Evolutionary conservation across 2,797 vertebrate species (phyloP).

Genomic region (Syndactyla subalaris): DNA sequence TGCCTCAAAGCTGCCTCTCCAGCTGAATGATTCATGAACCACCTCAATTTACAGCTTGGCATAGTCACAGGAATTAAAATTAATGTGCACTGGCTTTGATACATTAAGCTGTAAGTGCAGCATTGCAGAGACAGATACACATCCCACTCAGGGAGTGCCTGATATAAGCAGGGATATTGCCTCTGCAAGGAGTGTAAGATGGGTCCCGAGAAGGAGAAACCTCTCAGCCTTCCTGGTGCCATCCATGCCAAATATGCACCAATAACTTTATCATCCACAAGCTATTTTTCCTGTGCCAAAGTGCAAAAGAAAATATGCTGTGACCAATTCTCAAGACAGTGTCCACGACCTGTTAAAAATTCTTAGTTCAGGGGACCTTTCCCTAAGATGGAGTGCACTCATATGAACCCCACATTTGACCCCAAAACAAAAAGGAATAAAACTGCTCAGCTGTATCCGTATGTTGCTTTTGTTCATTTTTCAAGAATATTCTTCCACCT

Average conservation of each 20-base stretch:
- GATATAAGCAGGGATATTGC: not conserved
- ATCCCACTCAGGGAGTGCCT: not conserved
- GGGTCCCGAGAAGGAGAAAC: not conserved
- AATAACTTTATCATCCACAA: not conserved
- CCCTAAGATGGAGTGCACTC: not conserved
- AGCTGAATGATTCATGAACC: constrained; percentile 48
- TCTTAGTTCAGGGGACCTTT: not conserved
- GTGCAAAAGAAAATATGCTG: not conserved
- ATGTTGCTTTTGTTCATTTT: not conserved
- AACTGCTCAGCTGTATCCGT: not conserved
- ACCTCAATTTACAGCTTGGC: constrained; percentile 38
- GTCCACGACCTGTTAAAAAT: not conserved
- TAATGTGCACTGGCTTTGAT: constrained; percentile 7
- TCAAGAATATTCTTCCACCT: not conserved
- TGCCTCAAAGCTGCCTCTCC: constrained; percentile 1
- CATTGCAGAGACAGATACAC: not conserved
- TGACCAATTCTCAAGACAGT: not conserved
- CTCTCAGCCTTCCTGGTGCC: not conserved
- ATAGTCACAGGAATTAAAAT: constrained; percentile 37
- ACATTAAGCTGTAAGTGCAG: constrained; percentile 7
- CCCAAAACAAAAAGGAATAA: not conserved
- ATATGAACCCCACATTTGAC: not conserved
- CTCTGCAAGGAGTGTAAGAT: not conserved
- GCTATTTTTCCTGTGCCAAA: not conserved
- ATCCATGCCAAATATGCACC: not conserved